phyloP scores from a whole-genome alignment of 2,113 vertebrate species.

The Eubucco bourcierii region DNA sequence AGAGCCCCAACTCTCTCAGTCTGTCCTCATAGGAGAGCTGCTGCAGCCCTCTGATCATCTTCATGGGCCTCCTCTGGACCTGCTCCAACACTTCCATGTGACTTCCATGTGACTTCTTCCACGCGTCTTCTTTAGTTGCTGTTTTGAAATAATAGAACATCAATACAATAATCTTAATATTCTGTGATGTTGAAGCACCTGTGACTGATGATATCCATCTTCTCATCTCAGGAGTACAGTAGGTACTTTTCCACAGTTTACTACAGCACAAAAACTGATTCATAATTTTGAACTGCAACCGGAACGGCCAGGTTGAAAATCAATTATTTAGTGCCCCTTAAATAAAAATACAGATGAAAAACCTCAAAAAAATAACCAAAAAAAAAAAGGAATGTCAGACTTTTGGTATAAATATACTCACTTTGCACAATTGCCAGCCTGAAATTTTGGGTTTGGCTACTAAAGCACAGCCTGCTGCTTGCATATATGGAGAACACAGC shows the following conservation, averaged over 20 bases:
- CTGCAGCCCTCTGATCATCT: too few relatives aligned
- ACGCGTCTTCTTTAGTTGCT: too few relatives aligned
- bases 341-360: not conserved
- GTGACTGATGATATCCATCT: not conserved
- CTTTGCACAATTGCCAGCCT: not conserved
- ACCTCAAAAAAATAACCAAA: too few relatives aligned
- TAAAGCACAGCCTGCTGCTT: not conserved
- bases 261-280: not conserved
- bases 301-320: not conserved
- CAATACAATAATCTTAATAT: too few relatives aligned
- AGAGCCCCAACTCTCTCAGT: too few relatives aligned
- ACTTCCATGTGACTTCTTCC: too few relatives aligned
- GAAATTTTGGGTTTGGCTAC: not conserved
- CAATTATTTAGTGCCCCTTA: not conserved
- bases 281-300: not conserved
- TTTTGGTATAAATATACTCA: not conserved
- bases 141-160: too few relatives aligned
- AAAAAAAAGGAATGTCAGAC: not conserved
- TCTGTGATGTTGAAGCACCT: not conserved
- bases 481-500: accelerated
- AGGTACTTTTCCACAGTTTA: not conserved
- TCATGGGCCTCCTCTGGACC: too few relatives aligned
- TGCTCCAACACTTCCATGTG: too few relatives aligned
- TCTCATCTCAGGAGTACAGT: not conserved
- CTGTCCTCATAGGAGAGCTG: too few relatives aligned